Percentiles rank a stretch among this genome's conserved stretches.
Evolutionary conservation across 2,797 vertebrate species (phyloP).

Genomic region (Clamator glandarius): DNA sequence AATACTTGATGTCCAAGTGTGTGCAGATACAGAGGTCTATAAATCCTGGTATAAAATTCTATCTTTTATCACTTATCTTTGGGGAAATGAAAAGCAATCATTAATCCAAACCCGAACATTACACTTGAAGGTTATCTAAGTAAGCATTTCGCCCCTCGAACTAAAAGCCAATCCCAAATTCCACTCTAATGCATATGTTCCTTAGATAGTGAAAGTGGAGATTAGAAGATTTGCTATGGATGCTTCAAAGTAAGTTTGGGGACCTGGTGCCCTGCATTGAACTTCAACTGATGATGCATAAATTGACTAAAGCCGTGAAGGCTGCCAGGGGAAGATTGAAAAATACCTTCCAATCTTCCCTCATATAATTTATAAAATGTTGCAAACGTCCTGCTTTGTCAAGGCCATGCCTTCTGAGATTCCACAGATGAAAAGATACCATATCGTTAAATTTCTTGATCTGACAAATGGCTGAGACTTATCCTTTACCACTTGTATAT

Average conservation of each 20-base stretch:
- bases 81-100: slow-evolving; percentile 50
- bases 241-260: slow-evolving; percentile 46
- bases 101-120: slow-evolving; percentile 31
- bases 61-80: slow-evolving; percentile 40
- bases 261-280: slow-evolving; percentile 14
- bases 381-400: slow-evolving; percentile 1
- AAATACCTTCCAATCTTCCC: neutral
- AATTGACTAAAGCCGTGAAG: slow-evolving; percentile 38
- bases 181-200: slow-evolving; percentile 22
- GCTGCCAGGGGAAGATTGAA: slow-evolving; percentile 23
- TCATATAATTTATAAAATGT: neutral
- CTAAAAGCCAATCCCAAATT: slow-evolving; percentile 38
- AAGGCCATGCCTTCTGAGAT: slow-evolving; percentile 17
- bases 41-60: neutral
- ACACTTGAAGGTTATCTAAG: slow-evolving; percentile 61
- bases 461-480: neutral
- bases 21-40: neutral
- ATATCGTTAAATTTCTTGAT: neutral
- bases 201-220: slow-evolving; percentile 30
- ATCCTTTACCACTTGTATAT: neutral
- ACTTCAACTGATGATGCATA: slow-evolving; percentile 51
- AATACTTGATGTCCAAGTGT: neutral
- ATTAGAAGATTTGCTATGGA: slow-evolving; percentile 50
- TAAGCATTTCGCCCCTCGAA: slow-evolving; percentile 3
- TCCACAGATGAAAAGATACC: neutral